phyloP scores from a whole-genome alignment of 2,888 invertebrate species.

The Volucella zonaria region DNA sequence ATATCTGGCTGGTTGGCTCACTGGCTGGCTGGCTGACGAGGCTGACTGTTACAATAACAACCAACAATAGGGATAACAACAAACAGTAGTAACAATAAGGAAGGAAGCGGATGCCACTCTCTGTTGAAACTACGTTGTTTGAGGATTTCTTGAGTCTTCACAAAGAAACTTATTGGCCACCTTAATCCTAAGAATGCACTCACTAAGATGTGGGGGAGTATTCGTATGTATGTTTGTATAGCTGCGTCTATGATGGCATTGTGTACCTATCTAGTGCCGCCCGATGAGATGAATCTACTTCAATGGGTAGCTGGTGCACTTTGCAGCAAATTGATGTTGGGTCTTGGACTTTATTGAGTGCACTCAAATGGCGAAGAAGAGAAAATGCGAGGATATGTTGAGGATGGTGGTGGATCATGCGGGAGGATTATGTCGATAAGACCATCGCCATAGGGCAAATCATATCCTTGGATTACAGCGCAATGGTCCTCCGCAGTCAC shows the following conservation, averaged over 20 bases:
- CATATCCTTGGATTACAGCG: conserved; percentile 42
- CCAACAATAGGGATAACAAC: conserved; percentile 50
- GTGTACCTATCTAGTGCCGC: not conserved
- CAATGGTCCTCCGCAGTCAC: conserved; percentile 30
- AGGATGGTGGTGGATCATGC: not conserved
- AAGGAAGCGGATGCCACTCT: conserved; percentile 66
- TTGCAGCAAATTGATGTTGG: conserved; percentile 70
- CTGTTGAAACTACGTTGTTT: conserved; percentile 66
- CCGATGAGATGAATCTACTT: conserved; percentile 31
- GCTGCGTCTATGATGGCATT: conserved; percentile 12
- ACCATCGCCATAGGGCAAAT: conserved; percentile 34
- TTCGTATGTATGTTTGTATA: conserved; percentile 3
- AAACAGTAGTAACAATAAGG: conserved; percentile 48
- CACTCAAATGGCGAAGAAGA: conserved; percentile 48
- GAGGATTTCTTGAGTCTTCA: conserved; percentile 71
- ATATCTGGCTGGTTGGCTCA: conserved; percentile 17
- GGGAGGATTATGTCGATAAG: conserved; percentile 50
- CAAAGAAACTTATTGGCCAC: conserved; percentile 73
- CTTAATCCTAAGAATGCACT: conserved; percentile 70
- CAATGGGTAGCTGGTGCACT: conserved; percentile 36
- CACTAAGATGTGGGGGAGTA: not conserved
- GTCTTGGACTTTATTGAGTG: conserved; percentile 72
- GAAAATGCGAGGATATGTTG: not conserved
- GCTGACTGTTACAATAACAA: conserved; percentile 38
- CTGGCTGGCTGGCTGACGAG: conserved; percentile 27